Percentiles rank a stretch among this genome's conserved stretches.
These are phyloP conservation scores for Drosophila melanica DNA, from an alignment of 1,140 invertebrate species.

Conservation along the genomic window DNA sequence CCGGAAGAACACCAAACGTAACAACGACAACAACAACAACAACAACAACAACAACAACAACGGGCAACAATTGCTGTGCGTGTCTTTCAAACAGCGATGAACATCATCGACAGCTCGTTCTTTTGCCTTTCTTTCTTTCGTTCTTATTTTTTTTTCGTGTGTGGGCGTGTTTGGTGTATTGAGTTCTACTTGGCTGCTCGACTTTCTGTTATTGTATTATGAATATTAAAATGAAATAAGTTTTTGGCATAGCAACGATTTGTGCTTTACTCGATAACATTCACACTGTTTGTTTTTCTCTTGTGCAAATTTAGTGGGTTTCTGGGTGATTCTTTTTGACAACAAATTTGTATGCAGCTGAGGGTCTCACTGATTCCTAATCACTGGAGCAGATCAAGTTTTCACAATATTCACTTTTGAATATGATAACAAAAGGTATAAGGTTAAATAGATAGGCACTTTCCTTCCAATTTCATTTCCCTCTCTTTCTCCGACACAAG, in stretches of 20 bases:
- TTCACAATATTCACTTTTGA: too few species aligned
- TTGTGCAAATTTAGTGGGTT: background rate
- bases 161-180: conserved; percentile 35
- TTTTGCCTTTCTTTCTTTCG: conserved; percentile 16
- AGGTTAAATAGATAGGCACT: too few species aligned
- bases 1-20: conserved; percentile 68
- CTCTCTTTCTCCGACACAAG: too few species aligned
- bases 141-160: conserved; percentile 6
- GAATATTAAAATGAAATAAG: conserved; percentile 60
- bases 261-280: conserved; percentile 43
- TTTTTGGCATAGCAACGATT: conserved; percentile 59
- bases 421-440: too few species aligned
- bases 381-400: too few species aligned
- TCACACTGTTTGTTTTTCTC: conserved; percentile 42
- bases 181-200: conserved; percentile 34
- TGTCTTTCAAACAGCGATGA: conserved; percentile 54
- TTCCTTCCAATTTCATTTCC: too few species aligned
- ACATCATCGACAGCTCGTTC: conserved; percentile 74
- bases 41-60: conserved; percentile 26
- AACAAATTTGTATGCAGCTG: too few species aligned
- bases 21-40: conserved; percentile 49
- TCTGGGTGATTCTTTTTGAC: background rate
- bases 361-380: too few species aligned
- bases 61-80: conserved; percentile 39
- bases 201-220: conserved; percentile 53